These are phyloP conservation scores for Halichoerus grypus DNA, from an alignment of 2,113 vertebrate species.

Conservation along the genomic window DNA sequence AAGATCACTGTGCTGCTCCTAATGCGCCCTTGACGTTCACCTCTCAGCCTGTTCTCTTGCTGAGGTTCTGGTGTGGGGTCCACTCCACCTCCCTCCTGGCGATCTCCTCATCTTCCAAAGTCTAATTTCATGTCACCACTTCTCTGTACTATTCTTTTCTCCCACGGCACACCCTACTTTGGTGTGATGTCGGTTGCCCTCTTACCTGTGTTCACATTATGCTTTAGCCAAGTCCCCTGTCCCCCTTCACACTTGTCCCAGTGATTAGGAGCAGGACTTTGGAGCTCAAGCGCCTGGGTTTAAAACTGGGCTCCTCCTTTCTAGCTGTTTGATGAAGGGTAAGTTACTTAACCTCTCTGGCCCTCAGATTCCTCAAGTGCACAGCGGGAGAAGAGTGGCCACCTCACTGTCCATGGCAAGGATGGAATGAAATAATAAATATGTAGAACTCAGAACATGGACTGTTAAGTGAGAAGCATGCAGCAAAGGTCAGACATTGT, in stretches of 20 bases:
- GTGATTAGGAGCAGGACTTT: not conserved
- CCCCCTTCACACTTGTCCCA: not conserved
- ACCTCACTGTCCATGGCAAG: not conserved
- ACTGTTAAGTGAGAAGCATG: not conserved
- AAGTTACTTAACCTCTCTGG: not conserved
- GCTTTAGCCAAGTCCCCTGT: not conserved
- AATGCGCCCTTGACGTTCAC: not conserved
- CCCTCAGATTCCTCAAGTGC: not conserved
- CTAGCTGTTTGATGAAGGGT: not conserved
- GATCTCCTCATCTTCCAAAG: not conserved
- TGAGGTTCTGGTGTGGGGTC: not conserved
- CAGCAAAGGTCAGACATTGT: not conserved
- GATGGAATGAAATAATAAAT: not conserved
- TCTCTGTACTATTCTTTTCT: too few relatives aligned
- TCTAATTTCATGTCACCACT: not conserved
- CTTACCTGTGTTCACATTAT: not conserved
- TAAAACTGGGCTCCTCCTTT: not conserved
- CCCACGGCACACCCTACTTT: fast-evolving
- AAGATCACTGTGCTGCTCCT: not conserved
- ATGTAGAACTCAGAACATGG: not conserved
- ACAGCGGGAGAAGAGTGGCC: not conserved
- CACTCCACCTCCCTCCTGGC: not conserved
- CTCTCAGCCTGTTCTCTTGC: not conserved
- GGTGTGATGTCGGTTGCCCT: not conserved
- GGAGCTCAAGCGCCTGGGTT: not conserved